Evolutionary conservation across 2,888 invertebrate genomes (phyloP).

Genomic region (Strigamia crassipes): DNA sequence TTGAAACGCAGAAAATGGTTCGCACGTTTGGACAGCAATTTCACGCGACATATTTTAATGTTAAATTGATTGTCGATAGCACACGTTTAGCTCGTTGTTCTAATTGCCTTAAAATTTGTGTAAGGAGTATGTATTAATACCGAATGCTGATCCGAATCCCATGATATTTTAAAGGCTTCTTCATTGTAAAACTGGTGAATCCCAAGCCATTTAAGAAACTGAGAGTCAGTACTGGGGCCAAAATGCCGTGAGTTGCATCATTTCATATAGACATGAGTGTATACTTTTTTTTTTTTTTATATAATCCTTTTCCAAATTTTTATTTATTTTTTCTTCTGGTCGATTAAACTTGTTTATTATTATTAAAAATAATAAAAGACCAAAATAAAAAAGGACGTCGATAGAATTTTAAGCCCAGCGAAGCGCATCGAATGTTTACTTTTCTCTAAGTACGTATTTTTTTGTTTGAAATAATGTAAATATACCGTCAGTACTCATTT

Average conservation of each 20-base stretch:
- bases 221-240: slow-evolving; percentile 52
- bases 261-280: slow-evolving; percentile 43
- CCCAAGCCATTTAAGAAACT: slow-evolving; percentile 53
- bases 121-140: slow-evolving; percentile 34
- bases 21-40: not conserved
- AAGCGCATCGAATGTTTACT: slow-evolving; percentile 25
- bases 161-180: slow-evolving; percentile 49
- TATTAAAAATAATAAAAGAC: not conserved
- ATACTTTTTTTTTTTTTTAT: slow-evolving; percentile 41
- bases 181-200: slow-evolving; percentile 46
- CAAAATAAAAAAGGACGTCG: slow-evolving; percentile 2
- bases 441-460: slow-evolving; percentile 20
- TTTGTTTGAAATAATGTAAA: not conserved
- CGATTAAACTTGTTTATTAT: not conserved
- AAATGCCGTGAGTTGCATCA: slow-evolving; percentile 54
- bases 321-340: slow-evolving; percentile 28
- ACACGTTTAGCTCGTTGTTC: slow-evolving; percentile 40
- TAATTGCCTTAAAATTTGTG: slow-evolving; percentile 42
- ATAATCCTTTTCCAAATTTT: slow-evolving; percentile 19
- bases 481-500: not conserved
- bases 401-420: slow-evolving; percentile 15
- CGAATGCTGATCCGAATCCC: slow-evolving; percentile 45
- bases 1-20: no score
- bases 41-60: not conserved
- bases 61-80: slow-evolving; percentile 34